Conservation (phyloP, 2,113 vertebrate genomes). For the Gobius niger region DNA sequence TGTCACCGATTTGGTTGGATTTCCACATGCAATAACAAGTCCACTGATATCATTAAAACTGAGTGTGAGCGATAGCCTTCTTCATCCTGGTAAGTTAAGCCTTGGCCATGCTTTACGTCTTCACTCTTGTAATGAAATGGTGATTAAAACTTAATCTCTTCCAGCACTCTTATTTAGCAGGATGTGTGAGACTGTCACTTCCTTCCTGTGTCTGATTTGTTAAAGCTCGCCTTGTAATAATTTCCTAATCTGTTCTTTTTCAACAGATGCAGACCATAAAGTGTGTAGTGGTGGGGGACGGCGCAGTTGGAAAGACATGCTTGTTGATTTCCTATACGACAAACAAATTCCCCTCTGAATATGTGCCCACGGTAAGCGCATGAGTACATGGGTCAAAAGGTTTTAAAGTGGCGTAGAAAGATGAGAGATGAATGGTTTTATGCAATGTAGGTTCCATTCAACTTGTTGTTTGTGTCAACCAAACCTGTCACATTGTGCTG, state of each 20-base stretch:
- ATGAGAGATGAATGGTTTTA: no score
- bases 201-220: constrained; percentile 14
- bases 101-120: neutral
- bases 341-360: constrained; percentile 98
- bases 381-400: no score
- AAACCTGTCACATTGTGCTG: no score
- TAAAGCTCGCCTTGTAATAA: constrained; percentile 1
- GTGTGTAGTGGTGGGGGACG: constrained; percentile 96
- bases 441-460: no score
- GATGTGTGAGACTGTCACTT: constrained; percentile 17
- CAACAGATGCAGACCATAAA: constrained; percentile 97
- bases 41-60: neutral
- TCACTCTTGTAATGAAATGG: no score
- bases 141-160: no score
- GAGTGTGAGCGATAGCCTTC: neutral
- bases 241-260: constrained; percentile 27
- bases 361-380: constrained; percentile 91
- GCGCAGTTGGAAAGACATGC: constrained; percentile 98
- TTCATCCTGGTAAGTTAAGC: neutral
- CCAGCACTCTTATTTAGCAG: neutral
- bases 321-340: constrained; percentile 98
- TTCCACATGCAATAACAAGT: constrained; percentile 60
- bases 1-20: constrained; percentile 36
- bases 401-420: no score
- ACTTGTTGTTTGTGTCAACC: no score